Evolutionary conservation across 2,888 invertebrate species (phyloP).

Genomic region (Gerris lacustris): DNA sequence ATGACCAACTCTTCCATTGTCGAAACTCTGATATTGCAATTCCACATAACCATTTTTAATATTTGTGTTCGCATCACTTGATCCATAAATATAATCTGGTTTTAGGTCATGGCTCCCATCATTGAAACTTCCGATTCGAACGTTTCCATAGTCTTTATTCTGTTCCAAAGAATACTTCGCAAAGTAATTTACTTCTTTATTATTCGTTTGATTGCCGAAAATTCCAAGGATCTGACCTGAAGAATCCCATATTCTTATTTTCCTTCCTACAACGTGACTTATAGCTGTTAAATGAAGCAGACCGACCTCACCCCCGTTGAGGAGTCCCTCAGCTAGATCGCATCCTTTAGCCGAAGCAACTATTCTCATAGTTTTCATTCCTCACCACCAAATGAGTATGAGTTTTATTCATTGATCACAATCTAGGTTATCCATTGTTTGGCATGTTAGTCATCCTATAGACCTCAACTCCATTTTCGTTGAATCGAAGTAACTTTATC

Average conservation of each 20-base stretch:
- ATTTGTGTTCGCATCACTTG: no score
- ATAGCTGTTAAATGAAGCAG: not conserved
- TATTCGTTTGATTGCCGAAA: not conserved
- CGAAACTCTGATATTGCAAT: not conserved
- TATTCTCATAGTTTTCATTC: not conserved
- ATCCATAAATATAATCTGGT: no score
- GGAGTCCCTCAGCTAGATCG: not conserved
- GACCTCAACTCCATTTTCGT: no score
- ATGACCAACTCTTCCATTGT: not conserved
- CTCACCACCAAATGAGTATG: no score
- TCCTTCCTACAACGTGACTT: not conserved
- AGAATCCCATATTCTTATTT: not conserved
- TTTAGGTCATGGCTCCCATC: not conserved
- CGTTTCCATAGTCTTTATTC: no score
- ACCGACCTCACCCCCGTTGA: not conserved
- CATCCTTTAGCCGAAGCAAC: not conserved
- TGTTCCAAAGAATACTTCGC: no score
- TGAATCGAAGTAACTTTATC: no score
- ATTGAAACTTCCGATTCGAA: no score
- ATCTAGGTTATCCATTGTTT: no score
- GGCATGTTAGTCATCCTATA: no score
- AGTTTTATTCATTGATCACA: no score
- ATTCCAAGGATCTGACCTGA: not conserved
- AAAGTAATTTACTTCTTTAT: no score
- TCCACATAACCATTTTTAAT: not conserved